Base-by-base conservation (phyloP, 2,888 invertebrate species). In the Phymatocera aterrima region DNA sequence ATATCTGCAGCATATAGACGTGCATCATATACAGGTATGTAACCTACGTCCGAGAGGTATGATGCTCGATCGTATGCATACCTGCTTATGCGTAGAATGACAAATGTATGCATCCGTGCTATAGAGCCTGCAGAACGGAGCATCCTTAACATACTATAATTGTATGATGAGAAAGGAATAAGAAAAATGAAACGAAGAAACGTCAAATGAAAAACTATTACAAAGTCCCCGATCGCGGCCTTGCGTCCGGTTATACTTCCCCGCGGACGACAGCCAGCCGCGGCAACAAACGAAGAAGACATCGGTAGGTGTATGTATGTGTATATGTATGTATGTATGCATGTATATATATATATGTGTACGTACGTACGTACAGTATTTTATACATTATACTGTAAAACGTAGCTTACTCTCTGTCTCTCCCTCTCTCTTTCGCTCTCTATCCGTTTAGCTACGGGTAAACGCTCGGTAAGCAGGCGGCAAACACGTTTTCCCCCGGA, bases 401-500 rank as follows among this genome's bases (percentile, higher is more conserved):
- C 61, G 34, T 64, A 64, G 64, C n/a, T 64, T 68, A 46, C 68
- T 43, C 43, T 51, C 60, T 28, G n/a, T 61, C n/a, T 61, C 61
- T 65, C 43, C 43, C 65, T 65, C 12, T 65, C 43, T 65, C 21
- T n/a, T 21, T 34, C 34, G 40, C 31, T n/a, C 18, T 48, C 48
- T 57, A 21, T 57, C 5, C 40, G 72, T 54, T 15, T 57, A 57
- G 57, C 75, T 40, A 37, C 57, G 57, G 40, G 40, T 57, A 75
- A 60, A 60, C 57, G 75, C 57, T 37, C 37, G 75, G 24, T 21
- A 34, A 40, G 75, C 75, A 75, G 31, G 21, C 37, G 28, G 61
- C 78, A 72, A 78, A 78, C 78, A 72, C 78, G 78, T 78, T 72
- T 60, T 65, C 61, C 54, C 68, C 78, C 57, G 57, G 60, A 72